phyloP scores from a whole-genome alignment of 2,888 invertebrate species.

The Apotomis turbidana region DNA sequence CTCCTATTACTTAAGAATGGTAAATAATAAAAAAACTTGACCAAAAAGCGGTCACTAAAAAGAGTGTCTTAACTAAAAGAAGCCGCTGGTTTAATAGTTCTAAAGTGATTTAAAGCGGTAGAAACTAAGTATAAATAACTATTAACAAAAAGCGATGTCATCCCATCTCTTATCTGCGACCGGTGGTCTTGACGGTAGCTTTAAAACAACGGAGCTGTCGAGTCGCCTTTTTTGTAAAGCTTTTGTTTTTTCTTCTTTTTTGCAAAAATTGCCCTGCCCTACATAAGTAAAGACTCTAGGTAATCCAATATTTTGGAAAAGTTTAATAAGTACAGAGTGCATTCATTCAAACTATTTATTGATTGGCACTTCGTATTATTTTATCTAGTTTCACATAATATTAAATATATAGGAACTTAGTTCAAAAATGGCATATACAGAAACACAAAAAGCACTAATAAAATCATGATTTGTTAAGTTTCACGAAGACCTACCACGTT shows the following conservation, averaged over 20 bases:
- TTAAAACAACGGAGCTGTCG: constrained; percentile 55
- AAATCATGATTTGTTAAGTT: no score
- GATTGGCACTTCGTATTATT: no score
- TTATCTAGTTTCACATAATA: no score
- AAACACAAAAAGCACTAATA: no score
- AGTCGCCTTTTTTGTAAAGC: constrained; percentile 48
- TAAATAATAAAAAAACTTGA: constrained; percentile 40
- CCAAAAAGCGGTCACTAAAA: constrained; percentile 46
- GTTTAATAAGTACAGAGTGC: no score
- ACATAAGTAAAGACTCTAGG: no score
- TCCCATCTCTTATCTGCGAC: constrained; percentile 75
- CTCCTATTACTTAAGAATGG: neutral
- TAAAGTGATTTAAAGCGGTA: constrained; percentile 70
- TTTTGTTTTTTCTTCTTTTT: neutral
- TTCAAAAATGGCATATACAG: no score
- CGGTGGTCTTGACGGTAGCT: constrained; percentile 65
- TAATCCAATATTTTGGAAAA: no score
- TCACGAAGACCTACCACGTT: no score
- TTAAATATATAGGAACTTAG: no score
- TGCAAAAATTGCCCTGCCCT: neutral
- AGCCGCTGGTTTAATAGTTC: constrained; percentile 50
- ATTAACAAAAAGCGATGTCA: constrained; percentile 82
- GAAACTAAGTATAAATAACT: constrained; percentile 80
- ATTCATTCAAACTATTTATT: no score
- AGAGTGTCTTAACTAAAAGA: constrained; percentile 56